Evolutionary conservation across 1,140 invertebrate species (phyloP), one percentile per base, ranked within the genome.

Genomic region (Episyrphus balteatus): DNA sequence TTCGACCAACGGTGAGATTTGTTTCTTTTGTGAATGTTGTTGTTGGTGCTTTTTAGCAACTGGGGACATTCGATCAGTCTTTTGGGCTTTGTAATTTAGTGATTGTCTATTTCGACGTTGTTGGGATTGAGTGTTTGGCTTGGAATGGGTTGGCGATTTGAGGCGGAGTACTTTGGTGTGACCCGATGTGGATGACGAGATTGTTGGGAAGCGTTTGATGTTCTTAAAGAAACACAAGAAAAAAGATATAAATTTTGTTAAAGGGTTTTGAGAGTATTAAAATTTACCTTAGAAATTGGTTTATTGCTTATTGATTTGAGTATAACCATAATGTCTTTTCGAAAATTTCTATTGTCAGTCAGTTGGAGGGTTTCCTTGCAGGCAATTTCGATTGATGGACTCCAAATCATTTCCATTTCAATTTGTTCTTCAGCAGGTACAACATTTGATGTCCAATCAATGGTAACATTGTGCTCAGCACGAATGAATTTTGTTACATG

Each of bases 321-420:
- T 3, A 78, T 74, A 26, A 85, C 58, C 42, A 76, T 67, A n/a
- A 84, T 72, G 54, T 83, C 81, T 61, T 80, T 79, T 54, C 78
- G 75, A 14, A 80, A 75, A 51, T 75, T 73, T 44, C 74, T 73
- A 42, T 71, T 76, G 66, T 82, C 80, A 1, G 71, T 72, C 13
- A 85, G 64, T 51, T 77, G 75, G 15, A 85, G 55, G 1, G 72
- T 77, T 52, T 82, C 77, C 50, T 81, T 70, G 55, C 77, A 75
- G 5, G 73, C 66, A 17, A 77, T 75, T 42, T 68, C 68, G 44
- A 75, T 66, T 30, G 47, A 62, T 1, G 83, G 82, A 11, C 55
- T 72, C 83, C 83, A 84, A 32, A 61, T 56, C 50, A 85, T 66
- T 31, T 73, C 71, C 42, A 84, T 65, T 33, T 60, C 49, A 42